Conservation (phyloP, 2,888 invertebrate genomes). For the Myopa tessellatipennis region DNA sequence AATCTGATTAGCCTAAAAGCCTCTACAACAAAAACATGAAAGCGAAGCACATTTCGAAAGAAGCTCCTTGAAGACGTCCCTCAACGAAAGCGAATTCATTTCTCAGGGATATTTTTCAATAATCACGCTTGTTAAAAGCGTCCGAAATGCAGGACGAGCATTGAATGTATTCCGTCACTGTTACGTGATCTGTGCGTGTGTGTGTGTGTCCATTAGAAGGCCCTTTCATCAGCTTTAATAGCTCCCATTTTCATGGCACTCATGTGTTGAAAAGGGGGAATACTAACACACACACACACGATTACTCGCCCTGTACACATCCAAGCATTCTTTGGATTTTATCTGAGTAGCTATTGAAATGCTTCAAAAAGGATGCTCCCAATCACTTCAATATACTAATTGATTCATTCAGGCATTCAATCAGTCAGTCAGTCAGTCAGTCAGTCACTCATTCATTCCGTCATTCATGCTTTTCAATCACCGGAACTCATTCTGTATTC, state of each 20-base stretch:
- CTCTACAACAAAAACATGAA: no score
- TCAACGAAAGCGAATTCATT: no score
- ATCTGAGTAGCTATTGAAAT: not conserved
- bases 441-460: not conserved
- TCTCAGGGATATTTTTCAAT: no score
- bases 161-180: no score
- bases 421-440: no score
- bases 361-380: not conserved
- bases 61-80: no score
- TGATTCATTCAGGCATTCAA: constrained; percentile 8
- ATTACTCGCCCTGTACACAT: not conserved
- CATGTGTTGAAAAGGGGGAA: constrained; percentile 1
- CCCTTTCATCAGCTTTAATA: constrained; percentile 36
- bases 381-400: constrained; percentile 3
- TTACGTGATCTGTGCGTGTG: no score
- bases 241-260: constrained; percentile 12
- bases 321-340: not conserved
- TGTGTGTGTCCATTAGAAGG: constrained; percentile 2
- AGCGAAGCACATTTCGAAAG: no score
- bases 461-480: no score
- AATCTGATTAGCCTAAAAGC: no score
- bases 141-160: no score
- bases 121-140: no score
- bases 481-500: not conserved
- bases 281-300: constrained; percentile 8